These are phyloP conservation scores for Phaonia tiefii DNA, from an alignment of 2,888 invertebrate genomes.

Conservation along the genomic window DNA sequence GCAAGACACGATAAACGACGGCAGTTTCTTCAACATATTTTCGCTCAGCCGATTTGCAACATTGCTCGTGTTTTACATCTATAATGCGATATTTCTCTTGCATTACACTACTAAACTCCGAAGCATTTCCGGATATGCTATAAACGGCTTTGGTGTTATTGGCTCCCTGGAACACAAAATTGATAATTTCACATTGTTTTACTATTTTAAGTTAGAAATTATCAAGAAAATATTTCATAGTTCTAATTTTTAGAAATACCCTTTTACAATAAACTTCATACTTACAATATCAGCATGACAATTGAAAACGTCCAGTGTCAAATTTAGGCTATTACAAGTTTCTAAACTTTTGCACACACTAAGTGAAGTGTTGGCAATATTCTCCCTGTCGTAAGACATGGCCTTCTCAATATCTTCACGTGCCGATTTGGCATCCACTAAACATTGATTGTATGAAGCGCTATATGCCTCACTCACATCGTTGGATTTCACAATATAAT, in stretches of 20 bases:
- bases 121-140: slow-evolving; percentile 75
- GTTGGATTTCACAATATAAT: slow-evolving; percentile 74
- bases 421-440: slow-evolving; percentile 62
- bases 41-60: slow-evolving; percentile 71
- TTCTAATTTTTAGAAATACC: too few species aligned
- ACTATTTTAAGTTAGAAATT: too few species aligned
- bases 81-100: slow-evolving; percentile 74
- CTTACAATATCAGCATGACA: slow-evolving; percentile 75
- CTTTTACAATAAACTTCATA: slow-evolving; percentile 19
- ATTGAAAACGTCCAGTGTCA: slow-evolving; percentile 71
- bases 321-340: slow-evolving; percentile 67
- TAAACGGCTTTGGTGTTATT: slow-evolving; percentile 74
- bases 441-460: slow-evolving; percentile 69
- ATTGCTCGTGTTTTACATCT: slow-evolving; percentile 73
- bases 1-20: slow-evolving; percentile 73
- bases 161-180: slow-evolving; percentile 70
- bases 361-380: slow-evolving; percentile 68
- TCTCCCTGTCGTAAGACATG: slow-evolving; percentile 68
- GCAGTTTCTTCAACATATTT: slow-evolving; percentile 72
- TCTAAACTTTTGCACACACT: slow-evolving; percentile 69
- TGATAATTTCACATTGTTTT: too few species aligned
- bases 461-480: slow-evolving; percentile 71
- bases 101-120: slow-evolving; percentile 71
- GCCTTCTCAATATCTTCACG: slow-evolving; percentile 71
- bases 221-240: too few species aligned